These are phyloP conservation scores for Probosciger aterrimus DNA, from an alignment of 2,113 vertebrate genomes.

Conservation along the genomic window DNA sequence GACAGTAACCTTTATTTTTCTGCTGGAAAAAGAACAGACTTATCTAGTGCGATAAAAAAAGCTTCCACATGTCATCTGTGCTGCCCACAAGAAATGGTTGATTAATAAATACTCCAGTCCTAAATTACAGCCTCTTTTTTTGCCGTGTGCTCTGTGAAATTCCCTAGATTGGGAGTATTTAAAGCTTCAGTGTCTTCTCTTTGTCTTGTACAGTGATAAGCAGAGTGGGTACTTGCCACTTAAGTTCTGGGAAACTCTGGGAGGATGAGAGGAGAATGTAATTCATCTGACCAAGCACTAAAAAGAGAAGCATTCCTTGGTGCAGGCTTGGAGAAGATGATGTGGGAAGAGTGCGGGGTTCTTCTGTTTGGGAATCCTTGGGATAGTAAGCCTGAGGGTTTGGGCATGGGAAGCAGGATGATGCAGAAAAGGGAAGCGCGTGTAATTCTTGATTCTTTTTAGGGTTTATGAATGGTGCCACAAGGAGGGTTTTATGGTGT, in stretches of 20 bases:
- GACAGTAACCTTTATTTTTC: background rate
- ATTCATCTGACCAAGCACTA: background rate
- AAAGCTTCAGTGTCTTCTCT: background rate
- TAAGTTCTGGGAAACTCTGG: background rate
- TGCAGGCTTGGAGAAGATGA: background rate
- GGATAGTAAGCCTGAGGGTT: background rate
- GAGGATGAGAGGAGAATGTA: background rate
- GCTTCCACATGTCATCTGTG: background rate
- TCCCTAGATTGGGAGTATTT: background rate
- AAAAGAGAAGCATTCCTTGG: background rate
- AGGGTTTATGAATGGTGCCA: background rate
- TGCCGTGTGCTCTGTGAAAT: background rate
- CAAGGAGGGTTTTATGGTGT: background rate
- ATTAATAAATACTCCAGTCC: background rate
- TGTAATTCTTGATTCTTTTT: fast-evolving
- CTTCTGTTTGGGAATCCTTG: fast-evolving
- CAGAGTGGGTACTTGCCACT: background rate
- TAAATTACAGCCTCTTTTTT: background rate
- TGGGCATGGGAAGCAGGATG: background rate
- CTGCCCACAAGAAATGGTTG: background rate
- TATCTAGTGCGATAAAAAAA: background rate
- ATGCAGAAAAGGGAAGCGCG: background rate
- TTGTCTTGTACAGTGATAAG: background rate
- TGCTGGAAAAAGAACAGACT: background rate
- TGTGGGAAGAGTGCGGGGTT: background rate